Evolutionary conservation across 2,888 invertebrate genomes (phyloP).

Genomic region (Cataglyphis livida): DNA sequence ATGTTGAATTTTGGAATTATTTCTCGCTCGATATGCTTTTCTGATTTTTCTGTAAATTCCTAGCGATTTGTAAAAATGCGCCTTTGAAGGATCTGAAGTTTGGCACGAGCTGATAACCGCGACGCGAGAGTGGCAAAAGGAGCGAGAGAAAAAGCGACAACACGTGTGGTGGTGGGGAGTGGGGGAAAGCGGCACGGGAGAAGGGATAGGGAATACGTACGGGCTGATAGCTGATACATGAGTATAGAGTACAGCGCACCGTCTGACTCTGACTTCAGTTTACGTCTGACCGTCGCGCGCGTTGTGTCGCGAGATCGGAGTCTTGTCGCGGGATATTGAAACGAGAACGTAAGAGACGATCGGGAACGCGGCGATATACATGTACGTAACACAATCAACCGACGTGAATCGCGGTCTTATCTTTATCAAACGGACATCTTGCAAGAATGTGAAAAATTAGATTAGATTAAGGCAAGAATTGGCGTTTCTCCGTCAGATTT

Average conservation of each 20-base stretch:
- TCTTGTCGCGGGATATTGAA: conserved; percentile 15
- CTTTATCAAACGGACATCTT: conserved; percentile 3
- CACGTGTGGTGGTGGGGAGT: conserved; percentile 43
- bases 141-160: conserved; percentile 45
- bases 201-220: conserved; percentile 61
- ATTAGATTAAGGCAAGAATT: neutral
- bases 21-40: neutral
- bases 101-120: conserved; percentile 71
- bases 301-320: conserved; percentile 73
- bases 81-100: conserved; percentile 48
- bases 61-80: neutral
- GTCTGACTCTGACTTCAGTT: conserved; percentile 79
- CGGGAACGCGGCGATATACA: neutral
- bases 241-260: conserved; percentile 66
- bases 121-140: conserved; percentile 54
- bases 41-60: neutral
- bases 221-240: conserved; percentile 63
- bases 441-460: conserved; percentile 1
- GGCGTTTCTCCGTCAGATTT: neutral
- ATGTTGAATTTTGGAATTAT: neutral
- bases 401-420: conserved; percentile 16
- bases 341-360: conserved; percentile 4
- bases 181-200: conserved; percentile 49
- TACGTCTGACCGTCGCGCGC: conserved; percentile 80
- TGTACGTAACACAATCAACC: neutral